Percentiles rank a stretch among this genome's conserved stretches.
phyloP scores from a whole-genome alignment of 1,140 invertebrate genomes.

The Brachionus paranguensis region DNA sequence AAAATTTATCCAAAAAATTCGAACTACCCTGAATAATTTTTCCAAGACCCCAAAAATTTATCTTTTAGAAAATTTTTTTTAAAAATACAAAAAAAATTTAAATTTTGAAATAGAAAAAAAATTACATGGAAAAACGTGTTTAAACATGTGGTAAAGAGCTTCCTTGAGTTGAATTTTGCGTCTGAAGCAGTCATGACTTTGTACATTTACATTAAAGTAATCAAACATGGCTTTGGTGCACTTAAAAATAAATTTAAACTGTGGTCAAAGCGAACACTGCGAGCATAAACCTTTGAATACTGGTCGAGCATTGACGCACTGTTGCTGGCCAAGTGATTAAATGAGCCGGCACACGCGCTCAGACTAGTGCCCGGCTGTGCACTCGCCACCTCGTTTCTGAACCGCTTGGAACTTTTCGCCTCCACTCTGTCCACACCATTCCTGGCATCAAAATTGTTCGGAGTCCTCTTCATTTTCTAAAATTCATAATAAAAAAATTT shows the following conservation, averaged over 20 bases:
- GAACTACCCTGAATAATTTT: too few species aligned
- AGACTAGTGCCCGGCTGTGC: not conserved
- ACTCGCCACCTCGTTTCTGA: not conserved
- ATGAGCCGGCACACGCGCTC: not conserved
- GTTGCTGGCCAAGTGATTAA: not conserved
- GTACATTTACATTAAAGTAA: not conserved
- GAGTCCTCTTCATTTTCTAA: conserved; percentile 2
- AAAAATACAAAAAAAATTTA: too few species aligned
- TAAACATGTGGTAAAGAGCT: conserved; percentile 25
- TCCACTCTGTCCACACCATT: not conserved
- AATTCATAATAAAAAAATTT: not conserved
- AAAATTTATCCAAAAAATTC: too few species aligned
- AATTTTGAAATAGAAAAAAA: not conserved
- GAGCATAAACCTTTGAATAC: not conserved
- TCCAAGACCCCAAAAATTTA: too few species aligned
- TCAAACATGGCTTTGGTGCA: not conserved
- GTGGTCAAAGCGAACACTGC: not conserved
- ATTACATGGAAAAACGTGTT: conserved; percentile 35
- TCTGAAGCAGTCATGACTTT: conserved; percentile 11
- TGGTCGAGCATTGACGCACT: not conserved
- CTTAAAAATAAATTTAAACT: not conserved
- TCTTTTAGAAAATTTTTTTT: too few species aligned
- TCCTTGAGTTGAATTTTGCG: conserved; percentile 34
- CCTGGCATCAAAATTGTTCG: not conserved
- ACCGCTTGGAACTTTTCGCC: not conserved